These are phyloP conservation scores for Muscina levida DNA, from an alignment of 2,888 invertebrate genomes.

Conservation along the genomic window DNA sequence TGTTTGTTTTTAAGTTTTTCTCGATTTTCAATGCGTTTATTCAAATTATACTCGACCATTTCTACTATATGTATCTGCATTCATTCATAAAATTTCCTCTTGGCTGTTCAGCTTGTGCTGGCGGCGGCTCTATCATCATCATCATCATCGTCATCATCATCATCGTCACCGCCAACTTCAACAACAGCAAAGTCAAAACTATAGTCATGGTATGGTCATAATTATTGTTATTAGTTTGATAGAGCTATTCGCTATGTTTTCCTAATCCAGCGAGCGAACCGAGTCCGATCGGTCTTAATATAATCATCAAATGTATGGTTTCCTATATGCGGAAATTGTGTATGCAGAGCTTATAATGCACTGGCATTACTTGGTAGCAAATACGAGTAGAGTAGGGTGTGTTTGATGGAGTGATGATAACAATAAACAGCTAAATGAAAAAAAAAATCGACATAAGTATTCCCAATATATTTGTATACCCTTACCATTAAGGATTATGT, in stretches of 20 bases:
- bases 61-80: not conserved
- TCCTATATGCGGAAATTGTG: conserved; percentile 7
- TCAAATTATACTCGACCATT: not conserved
- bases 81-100: too few species aligned
- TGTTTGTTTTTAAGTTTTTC: not conserved
- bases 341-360: not conserved
- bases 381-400: not conserved
- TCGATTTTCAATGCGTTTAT: conserved; percentile 11
- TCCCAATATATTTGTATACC: too few species aligned
- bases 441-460: too few species aligned
- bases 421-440: too few species aligned
- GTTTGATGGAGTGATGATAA: too few species aligned
- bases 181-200: too few species aligned
- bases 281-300: conserved; percentile 27
- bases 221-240: conserved; percentile 40
- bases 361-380: not conserved
- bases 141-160: too few species aligned
- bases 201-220: not conserved
- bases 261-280: not conserved
- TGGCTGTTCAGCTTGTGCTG: too few species aligned
- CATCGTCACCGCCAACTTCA: too few species aligned
- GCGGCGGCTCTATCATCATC: too few species aligned
- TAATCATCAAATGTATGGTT: conserved; percentile 28
- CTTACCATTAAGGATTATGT: too few species aligned
- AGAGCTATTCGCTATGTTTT: conserved; percentile 15